phyloP scores from a whole-genome alignment of 2,797 vertebrate species.

The Crypturellus tataupa region DNA sequence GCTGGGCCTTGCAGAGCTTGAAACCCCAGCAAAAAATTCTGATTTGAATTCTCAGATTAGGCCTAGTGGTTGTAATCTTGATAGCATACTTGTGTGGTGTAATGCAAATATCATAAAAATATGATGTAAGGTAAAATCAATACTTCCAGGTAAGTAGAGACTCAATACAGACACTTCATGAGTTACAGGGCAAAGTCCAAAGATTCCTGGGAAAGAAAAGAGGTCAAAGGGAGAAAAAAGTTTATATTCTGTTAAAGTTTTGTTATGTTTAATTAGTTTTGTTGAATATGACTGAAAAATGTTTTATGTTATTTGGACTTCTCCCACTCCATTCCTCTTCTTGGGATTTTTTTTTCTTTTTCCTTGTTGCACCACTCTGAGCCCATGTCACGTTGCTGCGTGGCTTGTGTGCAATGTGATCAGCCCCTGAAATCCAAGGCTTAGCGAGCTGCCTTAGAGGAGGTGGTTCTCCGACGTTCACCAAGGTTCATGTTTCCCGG shows the following conservation, averaged over 20 bases:
- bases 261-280: not conserved
- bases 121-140: no score
- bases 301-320: not conserved
- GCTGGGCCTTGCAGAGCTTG: not conserved
- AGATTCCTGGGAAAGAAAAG: not conserved
- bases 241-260: not conserved
- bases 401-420: not conserved
- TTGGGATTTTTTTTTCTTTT: not conserved
- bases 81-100: accelerated
- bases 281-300: not conserved
- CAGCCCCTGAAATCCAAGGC: not conserved
- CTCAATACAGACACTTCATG: not conserved
- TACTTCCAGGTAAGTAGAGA: not conserved
- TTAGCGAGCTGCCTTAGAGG: not conserved
- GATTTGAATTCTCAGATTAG: not conserved
- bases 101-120: not conserved
- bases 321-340: accelerated
- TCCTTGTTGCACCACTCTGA: not conserved
- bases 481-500: not conserved
- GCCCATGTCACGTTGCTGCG: not conserved
- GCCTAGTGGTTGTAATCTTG: not conserved
- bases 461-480: not conserved
- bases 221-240: not conserved
- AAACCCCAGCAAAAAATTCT: not conserved
- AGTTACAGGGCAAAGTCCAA: not conserved